Conservation (phyloP, 2,797 vertebrate species). For the Diglossa cyanea region DNA sequence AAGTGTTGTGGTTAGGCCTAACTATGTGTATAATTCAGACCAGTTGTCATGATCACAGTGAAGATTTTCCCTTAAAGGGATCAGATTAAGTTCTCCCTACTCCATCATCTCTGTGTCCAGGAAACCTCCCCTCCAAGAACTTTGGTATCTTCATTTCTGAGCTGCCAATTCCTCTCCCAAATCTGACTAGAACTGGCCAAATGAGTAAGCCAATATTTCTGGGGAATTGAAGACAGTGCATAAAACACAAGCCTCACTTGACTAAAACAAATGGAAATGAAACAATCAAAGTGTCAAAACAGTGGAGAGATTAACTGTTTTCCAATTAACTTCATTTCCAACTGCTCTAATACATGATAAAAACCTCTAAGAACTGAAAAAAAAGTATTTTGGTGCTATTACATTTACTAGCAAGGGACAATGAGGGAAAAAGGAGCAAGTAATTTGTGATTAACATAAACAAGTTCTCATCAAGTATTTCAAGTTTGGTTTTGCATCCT, state of each 20-base stretch:
- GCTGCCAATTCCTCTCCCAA: neutral
- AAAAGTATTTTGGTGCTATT: neutral
- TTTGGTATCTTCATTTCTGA: accelerated
- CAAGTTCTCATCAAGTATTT: neutral
- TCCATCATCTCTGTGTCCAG: neutral
- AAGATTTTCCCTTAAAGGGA: neutral
- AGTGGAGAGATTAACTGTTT: neutral
- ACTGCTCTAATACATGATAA: neutral
- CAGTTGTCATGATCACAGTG: neutral
- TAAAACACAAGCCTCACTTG: neutral
- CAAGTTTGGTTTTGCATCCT: neutral
- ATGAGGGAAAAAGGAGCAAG: neutral
- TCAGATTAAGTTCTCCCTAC: neutral
- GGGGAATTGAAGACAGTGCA: neutral
- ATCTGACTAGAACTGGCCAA: neutral
- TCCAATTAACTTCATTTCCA: neutral
- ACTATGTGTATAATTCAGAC: neutral
- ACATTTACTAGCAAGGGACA: neutral
- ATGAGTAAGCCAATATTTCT: neutral
- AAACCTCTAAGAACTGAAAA: neutral
- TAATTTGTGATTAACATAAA: neutral
- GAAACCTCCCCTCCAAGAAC: neutral
- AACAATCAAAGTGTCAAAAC: neutral
- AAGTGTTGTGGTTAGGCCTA: neutral
- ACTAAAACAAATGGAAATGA: neutral